Conservation (phyloP, 1,140 invertebrate genomes). For the Cotesia glomerata region DNA sequence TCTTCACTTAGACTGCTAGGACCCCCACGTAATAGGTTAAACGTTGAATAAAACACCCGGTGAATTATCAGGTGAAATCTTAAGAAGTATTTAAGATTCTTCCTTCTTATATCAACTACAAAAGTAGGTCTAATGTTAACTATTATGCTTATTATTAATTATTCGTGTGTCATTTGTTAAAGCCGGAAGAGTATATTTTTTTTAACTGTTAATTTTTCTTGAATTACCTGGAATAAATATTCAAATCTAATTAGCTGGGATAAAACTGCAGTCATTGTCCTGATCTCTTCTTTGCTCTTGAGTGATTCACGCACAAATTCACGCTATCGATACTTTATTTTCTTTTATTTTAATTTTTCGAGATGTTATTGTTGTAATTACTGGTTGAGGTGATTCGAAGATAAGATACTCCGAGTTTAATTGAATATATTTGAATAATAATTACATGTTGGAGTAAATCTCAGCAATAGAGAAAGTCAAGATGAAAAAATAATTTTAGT, state of each 20-base stretch:
- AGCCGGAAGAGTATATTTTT: not conserved
- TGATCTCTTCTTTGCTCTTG: too few species aligned
- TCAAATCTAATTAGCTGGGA: too few species aligned
- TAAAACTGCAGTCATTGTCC: too few species aligned
- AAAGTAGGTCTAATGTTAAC: not conserved
- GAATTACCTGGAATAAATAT: not conserved
- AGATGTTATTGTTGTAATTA: not conserved
- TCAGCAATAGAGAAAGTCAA: too few species aligned
- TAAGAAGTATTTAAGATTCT: not conserved
- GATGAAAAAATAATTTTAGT: too few species aligned
- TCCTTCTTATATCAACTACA: not conserved
- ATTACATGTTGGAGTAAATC: too few species aligned
- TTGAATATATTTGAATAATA: too few species aligned
- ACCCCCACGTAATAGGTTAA: slow-evolving; percentile 2
- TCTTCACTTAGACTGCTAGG: not conserved
- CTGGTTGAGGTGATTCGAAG: not conserved
- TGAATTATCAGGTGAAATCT: not conserved
- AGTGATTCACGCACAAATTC: too few species aligned
- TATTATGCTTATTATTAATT: too few species aligned
- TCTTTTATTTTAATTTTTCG: too few species aligned
- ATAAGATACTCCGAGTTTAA: too few species aligned
- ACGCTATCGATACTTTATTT: too few species aligned
- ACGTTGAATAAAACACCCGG: not conserved
- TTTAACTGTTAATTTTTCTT: not conserved
- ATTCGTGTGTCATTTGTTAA: not conserved